Evolutionary conservation across 2,113 vertebrate species (phyloP), one percentile per base, ranked within the genome.

Genomic region (Polyodon spathula): DNA sequence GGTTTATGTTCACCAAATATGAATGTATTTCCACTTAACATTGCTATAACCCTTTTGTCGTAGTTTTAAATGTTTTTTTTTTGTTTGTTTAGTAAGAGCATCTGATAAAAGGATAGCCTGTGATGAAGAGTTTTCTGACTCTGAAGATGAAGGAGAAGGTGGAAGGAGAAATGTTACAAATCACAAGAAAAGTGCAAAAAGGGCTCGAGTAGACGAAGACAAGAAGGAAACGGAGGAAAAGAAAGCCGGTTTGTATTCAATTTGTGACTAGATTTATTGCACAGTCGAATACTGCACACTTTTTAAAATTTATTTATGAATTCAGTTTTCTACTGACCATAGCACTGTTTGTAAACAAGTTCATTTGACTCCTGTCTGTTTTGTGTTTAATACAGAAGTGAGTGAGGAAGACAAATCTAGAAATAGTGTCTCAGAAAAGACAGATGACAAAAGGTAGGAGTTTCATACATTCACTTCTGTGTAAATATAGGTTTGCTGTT

Each of bases 111-210:
- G 92, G 71, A 96, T 97, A 75, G 91, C 92, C 46, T 95, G 94
- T 43, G 92, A 96, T 48, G 93, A 96, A 63, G 94, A 97, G 69
- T 96, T 97, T 71, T 97, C 93, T 0, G 92, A 96, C 76, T 96
- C 93, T 37, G 92, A 97, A 70, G 94, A 95, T 16, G 92, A 97
- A 78, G 93, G 93, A 4, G 92, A 96, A 74, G 93, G 92, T 48
- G 90, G 93, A 12, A 83, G 92, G 50, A 86, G 91, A 74, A 95
- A 96, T 46, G 76, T 90, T 64, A 80, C 90, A 64, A 93, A 87
- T 79, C 89, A 93, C 76, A 96, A 95, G 78, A 96, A 94, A 75
- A 87, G 87, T 67, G 78, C 78, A 0, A 97, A 97, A 70, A 88
- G 93, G 70, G 87, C 87, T 37, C 82, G 87, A 63, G 84, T 94